Evolutionary conservation across 1,140 invertebrate species (phyloP).

Genomic region (Conus betulinus): DNA sequence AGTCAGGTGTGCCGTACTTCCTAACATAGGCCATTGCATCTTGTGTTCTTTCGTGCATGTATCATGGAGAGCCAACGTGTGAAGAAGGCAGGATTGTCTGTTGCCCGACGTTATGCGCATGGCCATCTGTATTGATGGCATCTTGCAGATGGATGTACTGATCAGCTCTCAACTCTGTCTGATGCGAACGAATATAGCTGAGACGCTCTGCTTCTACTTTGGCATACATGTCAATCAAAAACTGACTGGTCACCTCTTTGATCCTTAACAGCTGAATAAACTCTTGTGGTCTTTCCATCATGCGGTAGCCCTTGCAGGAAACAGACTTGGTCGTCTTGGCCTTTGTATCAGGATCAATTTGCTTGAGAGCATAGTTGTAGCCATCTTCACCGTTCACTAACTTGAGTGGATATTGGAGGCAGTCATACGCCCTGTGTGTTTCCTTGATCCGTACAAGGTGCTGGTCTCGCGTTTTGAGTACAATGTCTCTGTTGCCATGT

Average conservation of each 20-base stretch:
- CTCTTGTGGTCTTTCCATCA: slow-evolving; percentile 43
- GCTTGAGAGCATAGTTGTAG: neutral
- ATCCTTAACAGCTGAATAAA: slow-evolving; percentile 60
- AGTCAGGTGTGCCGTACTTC: slow-evolving; percentile 74
- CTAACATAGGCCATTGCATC: slow-evolving; percentile 77
- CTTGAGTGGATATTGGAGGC: slow-evolving; percentile 15
- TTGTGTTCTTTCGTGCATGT: slow-evolving; percentile 76
- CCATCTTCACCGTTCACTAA: slow-evolving; percentile 19
- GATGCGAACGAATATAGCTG: slow-evolving; percentile 59
- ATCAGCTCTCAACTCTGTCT: slow-evolving; percentile 53
- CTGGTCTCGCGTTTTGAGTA: neutral
- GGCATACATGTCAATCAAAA: slow-evolving; percentile 75
- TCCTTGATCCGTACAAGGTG: neutral
- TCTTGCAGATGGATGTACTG: slow-evolving; percentile 54
- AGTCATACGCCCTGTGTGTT: neutral
- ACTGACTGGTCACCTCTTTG: slow-evolving; percentile 58
- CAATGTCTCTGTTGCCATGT: slow-evolving; percentile 3
- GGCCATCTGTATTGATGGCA: slow-evolving; percentile 43
- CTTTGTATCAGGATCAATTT: slow-evolving; percentile 11
- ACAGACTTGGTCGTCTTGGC: slow-evolving; percentile 24
- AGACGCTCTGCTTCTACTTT: slow-evolving; percentile 70
- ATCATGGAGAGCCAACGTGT: slow-evolving; percentile 69
- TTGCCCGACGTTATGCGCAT: slow-evolving; percentile 58
- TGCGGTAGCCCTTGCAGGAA: slow-evolving; percentile 27
- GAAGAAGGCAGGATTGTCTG: slow-evolving; percentile 73